Conservation (phyloP, 2,888 invertebrate species). For the Cryptus armator region DNA sequence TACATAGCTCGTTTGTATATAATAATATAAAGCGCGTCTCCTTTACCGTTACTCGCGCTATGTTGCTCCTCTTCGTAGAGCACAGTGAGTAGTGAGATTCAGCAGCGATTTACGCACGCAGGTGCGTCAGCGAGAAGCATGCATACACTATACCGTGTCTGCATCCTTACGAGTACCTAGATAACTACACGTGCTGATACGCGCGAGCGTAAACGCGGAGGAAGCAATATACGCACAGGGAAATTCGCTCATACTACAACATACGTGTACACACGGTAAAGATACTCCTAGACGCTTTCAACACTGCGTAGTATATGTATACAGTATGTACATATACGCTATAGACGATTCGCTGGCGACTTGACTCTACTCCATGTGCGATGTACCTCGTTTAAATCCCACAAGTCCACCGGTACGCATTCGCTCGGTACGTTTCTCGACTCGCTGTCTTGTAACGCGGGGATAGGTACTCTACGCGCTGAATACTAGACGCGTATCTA, state of each 20-base stretch:
- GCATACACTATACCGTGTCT: not conserved
- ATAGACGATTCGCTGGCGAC: slow-evolving; percentile 38
- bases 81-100: slow-evolving; percentile 51
- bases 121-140: slow-evolving; percentile 56
- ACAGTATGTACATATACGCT: not conserved
- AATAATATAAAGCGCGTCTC: slow-evolving; percentile 47
- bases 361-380: slow-evolving; percentile 53
- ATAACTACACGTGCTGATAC: slow-evolving; percentile 15
- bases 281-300: slow-evolving; percentile 30
- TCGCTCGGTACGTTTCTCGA: slow-evolving; percentile 40
- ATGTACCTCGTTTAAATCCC: slow-evolving; percentile 57
- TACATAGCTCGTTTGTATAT: slow-evolving; percentile 15
- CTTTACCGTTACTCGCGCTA: slow-evolving; percentile 57
- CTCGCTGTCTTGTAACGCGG: slow-evolving; percentile 56
- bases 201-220: slow-evolving; percentile 35
- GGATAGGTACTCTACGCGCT: slow-evolving; percentile 35
- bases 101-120: slow-evolving; percentile 59
- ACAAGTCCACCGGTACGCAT: slow-evolving; percentile 41
- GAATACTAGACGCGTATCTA: slow-evolving; percentile 40
- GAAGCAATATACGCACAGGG: slow-evolving; percentile 42
- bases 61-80: slow-evolving; percentile 40
- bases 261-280: not conserved
- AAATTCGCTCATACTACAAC: slow-evolving; percentile 42
- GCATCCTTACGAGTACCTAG: slow-evolving; percentile 12
- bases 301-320: slow-evolving; percentile 23